Evolutionary conservation across 2,797 vertebrate species (phyloP).

Genomic region (Acanthurus leucopareius): DNA sequence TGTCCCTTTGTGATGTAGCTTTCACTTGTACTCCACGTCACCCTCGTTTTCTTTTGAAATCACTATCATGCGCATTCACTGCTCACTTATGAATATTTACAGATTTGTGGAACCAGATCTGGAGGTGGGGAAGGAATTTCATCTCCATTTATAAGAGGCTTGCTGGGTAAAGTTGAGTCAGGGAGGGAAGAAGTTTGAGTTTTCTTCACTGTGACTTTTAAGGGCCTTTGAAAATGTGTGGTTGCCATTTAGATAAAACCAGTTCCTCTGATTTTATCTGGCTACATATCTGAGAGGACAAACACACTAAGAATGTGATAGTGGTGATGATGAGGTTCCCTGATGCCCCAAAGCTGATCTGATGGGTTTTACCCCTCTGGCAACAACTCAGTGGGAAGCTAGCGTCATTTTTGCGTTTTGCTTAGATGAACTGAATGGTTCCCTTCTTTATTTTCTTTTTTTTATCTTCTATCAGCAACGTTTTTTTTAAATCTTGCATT

Average conservation of each 20-base stretch:
- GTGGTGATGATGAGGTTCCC: slow-evolving; percentile 14
- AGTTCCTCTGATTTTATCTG: not conserved
- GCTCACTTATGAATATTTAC: slow-evolving; percentile 67
- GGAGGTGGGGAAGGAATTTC: slow-evolving; percentile 50
- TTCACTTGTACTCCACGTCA: not conserved
- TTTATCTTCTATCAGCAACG: not conserved
- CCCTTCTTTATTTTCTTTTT: not conserved
- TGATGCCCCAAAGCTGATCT: slow-evolving; percentile 26
- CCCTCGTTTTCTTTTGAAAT: slow-evolving; percentile 39
- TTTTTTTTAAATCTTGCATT: slow-evolving; percentile 3
- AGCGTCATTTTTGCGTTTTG: slow-evolving; percentile 13
- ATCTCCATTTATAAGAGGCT: slow-evolving; percentile 42
- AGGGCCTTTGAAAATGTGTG: slow-evolving; percentile 15
- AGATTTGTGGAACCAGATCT: slow-evolving; percentile 40
- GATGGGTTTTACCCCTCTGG: slow-evolving; percentile 20
- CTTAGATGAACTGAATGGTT: slow-evolving; percentile 27
- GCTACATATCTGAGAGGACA: slow-evolving; percentile 13
- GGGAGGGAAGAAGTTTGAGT: not conserved
- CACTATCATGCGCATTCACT: slow-evolving; percentile 14
- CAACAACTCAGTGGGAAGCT: slow-evolving; percentile 17
- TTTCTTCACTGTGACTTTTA: slow-evolving; percentile 45
- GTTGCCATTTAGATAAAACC: slow-evolving; percentile 33
- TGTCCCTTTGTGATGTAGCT: slow-evolving; percentile 35
- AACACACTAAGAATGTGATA: slow-evolving; percentile 1
- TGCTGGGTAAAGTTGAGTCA: not conserved